Percentiles rank a stretch among this genome's conserved stretches.
Evolutionary conservation across 2,113 vertebrate genomes (phyloP).

Genomic region (Fregata magnificens): DNA sequence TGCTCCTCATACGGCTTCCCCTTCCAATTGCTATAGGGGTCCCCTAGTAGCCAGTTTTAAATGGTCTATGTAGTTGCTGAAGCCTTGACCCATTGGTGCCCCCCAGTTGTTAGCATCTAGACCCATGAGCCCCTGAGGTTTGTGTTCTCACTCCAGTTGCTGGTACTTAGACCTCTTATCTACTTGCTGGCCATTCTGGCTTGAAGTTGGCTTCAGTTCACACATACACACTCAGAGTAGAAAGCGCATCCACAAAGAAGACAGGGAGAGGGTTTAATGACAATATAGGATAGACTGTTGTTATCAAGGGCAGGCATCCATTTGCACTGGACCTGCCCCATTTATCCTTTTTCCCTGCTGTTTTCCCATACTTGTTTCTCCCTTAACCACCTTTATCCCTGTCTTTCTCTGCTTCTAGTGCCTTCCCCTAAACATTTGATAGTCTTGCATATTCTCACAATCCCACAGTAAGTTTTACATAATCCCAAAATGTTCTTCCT

Average conservation of each 20-base stretch:
- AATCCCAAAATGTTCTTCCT: neutral
- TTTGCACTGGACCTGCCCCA: neutral
- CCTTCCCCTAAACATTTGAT: neutral
- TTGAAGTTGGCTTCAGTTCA: neutral
- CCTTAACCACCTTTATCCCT: neutral
- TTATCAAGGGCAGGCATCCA: neutral
- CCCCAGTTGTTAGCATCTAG: neutral
- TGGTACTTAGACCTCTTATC: neutral
- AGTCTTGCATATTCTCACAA: neutral
- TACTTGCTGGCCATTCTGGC: neutral
- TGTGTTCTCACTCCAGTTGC: neutral
- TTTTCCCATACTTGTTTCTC: neutral
- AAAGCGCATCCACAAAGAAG: neutral
- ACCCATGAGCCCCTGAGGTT: fast-evolving
- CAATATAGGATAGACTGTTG: fast-evolving
- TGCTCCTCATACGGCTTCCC: too few relatives aligned
- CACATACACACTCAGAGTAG: neutral
- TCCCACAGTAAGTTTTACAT: neutral
- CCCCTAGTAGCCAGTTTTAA: neutral
- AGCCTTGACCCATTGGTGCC: neutral
- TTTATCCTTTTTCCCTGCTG: neutral
- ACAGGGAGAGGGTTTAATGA: neutral
- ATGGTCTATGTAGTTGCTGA: neutral
- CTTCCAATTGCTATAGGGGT: neutral
- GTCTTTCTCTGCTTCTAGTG: neutral